Conservation (phyloP, 37 sponge, comb jelly and placozoan species). For the Corticium candelabrum region DNA sequence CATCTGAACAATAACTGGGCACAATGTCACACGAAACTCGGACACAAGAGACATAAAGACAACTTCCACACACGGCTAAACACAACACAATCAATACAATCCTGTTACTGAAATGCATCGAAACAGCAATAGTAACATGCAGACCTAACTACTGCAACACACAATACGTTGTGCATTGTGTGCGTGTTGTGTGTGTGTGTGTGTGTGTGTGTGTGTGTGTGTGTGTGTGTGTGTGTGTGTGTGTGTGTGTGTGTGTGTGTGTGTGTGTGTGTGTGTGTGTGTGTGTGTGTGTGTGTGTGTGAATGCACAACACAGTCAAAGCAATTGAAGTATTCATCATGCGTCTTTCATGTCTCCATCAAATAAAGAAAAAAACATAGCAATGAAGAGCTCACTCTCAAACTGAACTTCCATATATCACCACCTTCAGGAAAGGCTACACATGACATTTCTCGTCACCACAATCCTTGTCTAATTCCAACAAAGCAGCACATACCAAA, state of each 20-base stretch:
- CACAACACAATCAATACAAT: neutral
- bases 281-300: too few species aligned
- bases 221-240: too few species aligned
- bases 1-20: slow-evolving; percentile 34
- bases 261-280: too few species aligned
- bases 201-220: too few species aligned
- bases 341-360: too few species aligned
- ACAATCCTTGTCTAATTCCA: neutral
- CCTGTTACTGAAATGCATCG: neutral
- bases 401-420: slow-evolving; percentile 10
- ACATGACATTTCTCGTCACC: neutral
- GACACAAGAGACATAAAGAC: slow-evolving; percentile 36
- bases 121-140: neutral
- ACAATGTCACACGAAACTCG: slow-evolving; percentile 35
- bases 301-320: too few species aligned
- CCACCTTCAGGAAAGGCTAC: slow-evolving; percentile 8
- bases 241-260: too few species aligned
- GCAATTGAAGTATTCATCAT: too few species aligned
- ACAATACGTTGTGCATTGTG: too few species aligned
- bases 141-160: neutral
- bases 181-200: too few species aligned
- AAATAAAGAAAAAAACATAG: too few species aligned
- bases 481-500: slow-evolving; percentile 9
- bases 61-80: slow-evolving; percentile 48
- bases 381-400: slow-evolving; percentile 13